These are phyloP conservation scores for Oxyruncus cristatus DNA, from an alignment of 2,113 vertebrate species.

Conservation along the genomic window DNA sequence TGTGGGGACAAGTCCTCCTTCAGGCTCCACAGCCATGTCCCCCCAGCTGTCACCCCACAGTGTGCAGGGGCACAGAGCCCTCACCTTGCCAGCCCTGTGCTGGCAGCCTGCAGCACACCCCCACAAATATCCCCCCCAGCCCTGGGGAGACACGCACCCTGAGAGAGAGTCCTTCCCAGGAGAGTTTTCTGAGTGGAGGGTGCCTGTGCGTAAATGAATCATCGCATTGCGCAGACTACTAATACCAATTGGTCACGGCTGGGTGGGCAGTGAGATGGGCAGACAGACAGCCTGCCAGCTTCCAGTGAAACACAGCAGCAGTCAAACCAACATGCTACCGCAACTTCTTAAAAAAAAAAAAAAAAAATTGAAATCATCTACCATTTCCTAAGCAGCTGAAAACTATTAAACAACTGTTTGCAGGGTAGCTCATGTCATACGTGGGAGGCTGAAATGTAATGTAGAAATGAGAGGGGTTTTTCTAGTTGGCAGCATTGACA, in stretches of 20 bases:
- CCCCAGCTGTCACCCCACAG: accelerated
- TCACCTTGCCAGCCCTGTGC: accelerated
- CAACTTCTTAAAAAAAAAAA: background rate
- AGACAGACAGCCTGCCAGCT: background rate
- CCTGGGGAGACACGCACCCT: accelerated
- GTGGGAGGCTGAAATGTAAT: slow-evolving; percentile 43
- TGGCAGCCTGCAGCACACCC: background rate
- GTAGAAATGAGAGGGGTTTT: slow-evolving; percentile 45
- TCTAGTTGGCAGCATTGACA: slow-evolving; percentile 38
- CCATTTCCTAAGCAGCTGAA: slow-evolving; percentile 41
- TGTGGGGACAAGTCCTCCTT: background rate
- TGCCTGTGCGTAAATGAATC: background rate
- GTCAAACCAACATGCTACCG: background rate
- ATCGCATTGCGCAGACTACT: background rate
- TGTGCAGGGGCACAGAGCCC: background rate
- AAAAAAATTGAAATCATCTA: slow-evolving; percentile 7
- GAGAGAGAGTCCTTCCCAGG: background rate
- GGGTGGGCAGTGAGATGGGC: background rate
- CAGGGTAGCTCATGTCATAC: slow-evolving; percentile 1
- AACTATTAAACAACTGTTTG: slow-evolving; percentile 61
- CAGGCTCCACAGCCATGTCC: background rate
- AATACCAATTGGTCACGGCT: background rate
- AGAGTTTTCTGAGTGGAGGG: accelerated
- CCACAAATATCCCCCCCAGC: accelerated
- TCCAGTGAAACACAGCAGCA: background rate